Evolutionary conservation across 2,888 invertebrate species (phyloP).

Genomic region (Nowickia ferox): DNA sequence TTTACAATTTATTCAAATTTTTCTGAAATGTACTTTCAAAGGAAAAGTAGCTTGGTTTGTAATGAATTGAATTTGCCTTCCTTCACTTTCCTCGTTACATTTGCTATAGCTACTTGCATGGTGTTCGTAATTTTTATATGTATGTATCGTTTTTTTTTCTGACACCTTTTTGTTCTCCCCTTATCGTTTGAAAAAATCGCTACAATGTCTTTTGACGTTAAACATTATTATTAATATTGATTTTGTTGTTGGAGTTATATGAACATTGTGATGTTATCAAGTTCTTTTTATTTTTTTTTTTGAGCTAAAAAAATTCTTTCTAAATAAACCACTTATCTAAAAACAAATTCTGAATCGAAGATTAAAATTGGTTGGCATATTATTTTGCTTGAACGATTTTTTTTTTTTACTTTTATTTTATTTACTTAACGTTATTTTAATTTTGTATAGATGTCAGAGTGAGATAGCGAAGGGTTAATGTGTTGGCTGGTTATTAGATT

Average conservation of each 20-base stretch:
- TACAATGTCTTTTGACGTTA: constrained; percentile 37
- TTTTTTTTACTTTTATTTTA: constrained; percentile 27
- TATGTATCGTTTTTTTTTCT: background rate
- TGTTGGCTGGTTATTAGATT: background rate
- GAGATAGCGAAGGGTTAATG: constrained; percentile 9
- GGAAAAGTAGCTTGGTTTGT: too few relatives aligned
- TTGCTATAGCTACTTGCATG: too few relatives aligned
- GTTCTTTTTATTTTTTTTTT: constrained; percentile 20
- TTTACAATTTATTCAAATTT: too few relatives aligned
- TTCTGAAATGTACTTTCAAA: too few relatives aligned
- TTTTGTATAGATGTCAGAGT: constrained; percentile 21
- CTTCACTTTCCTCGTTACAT: too few relatives aligned
- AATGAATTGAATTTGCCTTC: too few relatives aligned
- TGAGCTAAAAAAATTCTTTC: constrained; percentile 35
- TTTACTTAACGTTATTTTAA: constrained; percentile 35
- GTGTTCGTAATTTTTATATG: background rate
- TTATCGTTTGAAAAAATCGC: constrained; percentile 25
- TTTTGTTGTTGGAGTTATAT: constrained; percentile 24
- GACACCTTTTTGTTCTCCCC: background rate
- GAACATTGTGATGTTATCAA: constrained; percentile 55
- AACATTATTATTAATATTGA: constrained; percentile 40
- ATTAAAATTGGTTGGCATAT: constrained; percentile 56
- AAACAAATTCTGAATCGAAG: constrained; percentile 56
- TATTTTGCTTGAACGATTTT: constrained; percentile 44
- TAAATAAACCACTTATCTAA: constrained; percentile 45